Evolutionary conservation across 2,888 invertebrate species (phyloP).

Genomic region (Drosophila mayaguana): DNA sequence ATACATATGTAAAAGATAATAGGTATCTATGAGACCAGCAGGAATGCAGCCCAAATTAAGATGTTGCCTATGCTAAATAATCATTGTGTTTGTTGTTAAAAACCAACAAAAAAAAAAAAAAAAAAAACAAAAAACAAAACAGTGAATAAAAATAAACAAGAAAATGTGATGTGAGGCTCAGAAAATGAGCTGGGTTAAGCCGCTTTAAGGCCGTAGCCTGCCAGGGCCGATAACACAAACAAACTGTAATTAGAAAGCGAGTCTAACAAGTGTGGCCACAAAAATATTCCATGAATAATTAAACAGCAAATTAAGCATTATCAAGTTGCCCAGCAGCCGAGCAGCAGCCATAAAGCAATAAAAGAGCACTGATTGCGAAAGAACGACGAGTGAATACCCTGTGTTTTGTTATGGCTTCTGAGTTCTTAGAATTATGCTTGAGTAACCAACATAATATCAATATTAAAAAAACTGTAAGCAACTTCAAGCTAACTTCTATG

Average conservation of each 20-base stretch:
- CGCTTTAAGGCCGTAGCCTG: conserved; percentile 39
- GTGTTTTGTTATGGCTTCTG: too few relatives aligned
- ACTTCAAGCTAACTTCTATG: too few relatives aligned
- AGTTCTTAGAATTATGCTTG: too few relatives aligned
- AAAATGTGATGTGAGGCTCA: conserved; percentile 35
- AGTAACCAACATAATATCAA: too few relatives aligned
- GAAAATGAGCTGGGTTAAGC: conserved; percentile 56
- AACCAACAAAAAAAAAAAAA: neutral
- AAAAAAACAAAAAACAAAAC: conserved; percentile 14
- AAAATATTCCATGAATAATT: conserved; percentile 69
- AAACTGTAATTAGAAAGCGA: conserved; percentile 14
- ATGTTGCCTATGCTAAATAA: conserved; percentile 64
- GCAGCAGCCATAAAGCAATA: conserved; percentile 8
- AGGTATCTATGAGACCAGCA: conserved; percentile 29
- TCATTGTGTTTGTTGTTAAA: conserved; percentile 46
- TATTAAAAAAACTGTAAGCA: too few relatives aligned
- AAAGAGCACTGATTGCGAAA: neutral
- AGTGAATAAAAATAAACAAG: neutral
- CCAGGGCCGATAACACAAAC: conserved; percentile 10
- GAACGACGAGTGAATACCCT: neutral
- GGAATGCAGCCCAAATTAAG: conserved; percentile 65
- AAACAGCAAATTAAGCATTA: conserved; percentile 73
- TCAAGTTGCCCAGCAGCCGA: conserved; percentile 36
- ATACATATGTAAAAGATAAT: conserved; percentile 27
- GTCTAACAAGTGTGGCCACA: conserved; percentile 28